These are phyloP conservation scores for Chrysopilus asiliformis DNA, from an alignment of 2,888 invertebrate genomes.

Conservation along the genomic window DNA sequence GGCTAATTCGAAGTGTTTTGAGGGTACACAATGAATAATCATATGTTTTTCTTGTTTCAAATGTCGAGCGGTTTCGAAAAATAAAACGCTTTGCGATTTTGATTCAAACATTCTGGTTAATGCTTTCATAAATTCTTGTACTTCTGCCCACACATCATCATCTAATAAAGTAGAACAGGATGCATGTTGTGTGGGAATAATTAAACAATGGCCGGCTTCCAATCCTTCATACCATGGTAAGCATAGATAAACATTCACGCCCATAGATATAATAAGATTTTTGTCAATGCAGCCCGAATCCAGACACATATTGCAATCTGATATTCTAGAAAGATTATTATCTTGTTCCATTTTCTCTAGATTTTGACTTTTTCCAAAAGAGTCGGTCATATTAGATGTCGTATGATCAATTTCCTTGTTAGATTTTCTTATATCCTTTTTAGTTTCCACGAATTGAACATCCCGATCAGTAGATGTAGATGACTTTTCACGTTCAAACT, in stretches of 20 bases:
- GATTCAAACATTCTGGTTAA: constrained; percentile 63
- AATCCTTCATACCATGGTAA: constrained; percentile 70
- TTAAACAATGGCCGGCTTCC: constrained; percentile 71
- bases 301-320: constrained; percentile 71
- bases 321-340: no score
- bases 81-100: constrained; percentile 66
- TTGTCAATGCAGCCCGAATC: constrained; percentile 68
- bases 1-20: constrained; percentile 72
- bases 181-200: constrained; percentile 72
- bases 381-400: constrained; percentile 56
- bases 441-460: constrained; percentile 60
- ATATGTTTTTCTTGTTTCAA: constrained; percentile 69
- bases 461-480: constrained; percentile 68
- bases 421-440: constrained; percentile 49
- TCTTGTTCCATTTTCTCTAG: no score
- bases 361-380: constrained; percentile 50
- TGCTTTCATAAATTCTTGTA: constrained; percentile 59
- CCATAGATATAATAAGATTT: constrained; percentile 71
- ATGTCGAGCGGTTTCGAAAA: constrained; percentile 76
- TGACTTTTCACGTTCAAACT: constrained; percentile 71
- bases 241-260: constrained; percentile 69
- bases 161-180: constrained; percentile 71
- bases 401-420: constrained; percentile 46
- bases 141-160: constrained; percentile 89
- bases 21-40: constrained; percentile 77